Evolutionary conservation across 2,113 vertebrate species (phyloP).

Genomic region (Crotalus viridis): DNA sequence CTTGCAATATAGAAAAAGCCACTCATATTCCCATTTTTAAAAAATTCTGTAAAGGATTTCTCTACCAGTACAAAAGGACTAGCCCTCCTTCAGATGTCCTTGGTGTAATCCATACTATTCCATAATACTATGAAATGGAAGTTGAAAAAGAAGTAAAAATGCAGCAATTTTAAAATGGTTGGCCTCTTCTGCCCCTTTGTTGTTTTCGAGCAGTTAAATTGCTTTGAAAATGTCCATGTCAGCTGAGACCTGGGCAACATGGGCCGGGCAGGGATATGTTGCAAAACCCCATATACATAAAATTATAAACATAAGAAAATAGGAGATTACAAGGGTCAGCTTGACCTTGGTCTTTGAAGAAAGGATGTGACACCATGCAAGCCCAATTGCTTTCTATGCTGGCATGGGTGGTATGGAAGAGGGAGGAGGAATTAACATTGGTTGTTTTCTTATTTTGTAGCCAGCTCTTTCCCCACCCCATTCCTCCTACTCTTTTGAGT

Average conservation of each 20-base stretch:
- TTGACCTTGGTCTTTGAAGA: accelerated
- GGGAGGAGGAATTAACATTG: not conserved
- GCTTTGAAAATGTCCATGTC: not conserved
- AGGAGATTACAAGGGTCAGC: not conserved
- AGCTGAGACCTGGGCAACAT: accelerated
- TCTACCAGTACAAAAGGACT: not conserved
- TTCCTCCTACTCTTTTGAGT: not conserved
- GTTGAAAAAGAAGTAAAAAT: not conserved
- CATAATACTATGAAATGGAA: not conserved
- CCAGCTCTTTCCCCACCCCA: not conserved
- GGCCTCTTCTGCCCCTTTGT: accelerated
- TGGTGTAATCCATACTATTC: not conserved
- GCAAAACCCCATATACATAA: not conserved
- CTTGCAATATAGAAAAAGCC: not conserved
- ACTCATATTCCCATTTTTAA: not conserved
- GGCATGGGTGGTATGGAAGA: not conserved
- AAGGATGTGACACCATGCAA: accelerated
- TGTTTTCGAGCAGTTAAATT: accelerated
- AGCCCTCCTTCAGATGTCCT: slow-evolving; percentile 15
- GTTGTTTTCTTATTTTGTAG: not conserved
- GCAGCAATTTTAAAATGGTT: not conserved
- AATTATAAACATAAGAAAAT: not conserved
- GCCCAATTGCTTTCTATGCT: not conserved
- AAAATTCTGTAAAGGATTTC: not conserved
- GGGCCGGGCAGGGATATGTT: accelerated